Conservation (phyloP, 2,888 invertebrate species). For the Hecatera dysodea region DNA sequence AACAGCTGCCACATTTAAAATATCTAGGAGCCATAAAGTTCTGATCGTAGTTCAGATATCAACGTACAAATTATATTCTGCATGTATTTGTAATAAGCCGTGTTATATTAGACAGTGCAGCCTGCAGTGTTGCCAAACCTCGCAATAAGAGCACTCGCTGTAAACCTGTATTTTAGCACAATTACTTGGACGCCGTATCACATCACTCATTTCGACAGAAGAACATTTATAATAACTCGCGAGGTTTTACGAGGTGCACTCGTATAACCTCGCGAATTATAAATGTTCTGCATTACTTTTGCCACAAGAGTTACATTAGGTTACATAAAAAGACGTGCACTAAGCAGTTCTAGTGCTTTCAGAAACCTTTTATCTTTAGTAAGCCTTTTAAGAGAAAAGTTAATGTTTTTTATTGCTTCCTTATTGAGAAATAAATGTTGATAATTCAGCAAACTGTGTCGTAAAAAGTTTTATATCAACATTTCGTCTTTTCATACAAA, state of each 20-base stretch:
- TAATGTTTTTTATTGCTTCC: conserved; percentile 19
- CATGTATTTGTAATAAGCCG: conserved; percentile 38
- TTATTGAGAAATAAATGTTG: conserved; percentile 8
- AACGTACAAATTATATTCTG: background rate
- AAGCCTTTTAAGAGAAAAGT: conserved; percentile 1
- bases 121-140: conserved; percentile 40
- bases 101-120: conserved; percentile 10
- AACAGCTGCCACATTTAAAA: background rate
- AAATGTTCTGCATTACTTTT: conserved; percentile 34
- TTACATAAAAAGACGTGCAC: conserved; percentile 40
- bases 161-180: conserved; percentile 39
- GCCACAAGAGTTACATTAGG: conserved; percentile 1
- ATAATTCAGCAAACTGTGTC: background rate
- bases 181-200: conserved; percentile 26
- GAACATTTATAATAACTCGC: no score
- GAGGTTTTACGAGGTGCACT: no score
- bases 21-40: conserved; percentile 15
- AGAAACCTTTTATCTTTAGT: conserved; percentile 41
- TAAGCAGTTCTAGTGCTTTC: conserved; percentile 7
- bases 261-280: conserved; percentile 27
- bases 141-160: conserved; percentile 25
- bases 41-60: background rate
- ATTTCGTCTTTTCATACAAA: background rate
- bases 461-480: no score
- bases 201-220: conserved; percentile 27